These are phyloP conservation scores for Potamarius usumacintae DNA, from an alignment of 2,113 vertebrate genomes.

Conservation along the genomic window DNA sequence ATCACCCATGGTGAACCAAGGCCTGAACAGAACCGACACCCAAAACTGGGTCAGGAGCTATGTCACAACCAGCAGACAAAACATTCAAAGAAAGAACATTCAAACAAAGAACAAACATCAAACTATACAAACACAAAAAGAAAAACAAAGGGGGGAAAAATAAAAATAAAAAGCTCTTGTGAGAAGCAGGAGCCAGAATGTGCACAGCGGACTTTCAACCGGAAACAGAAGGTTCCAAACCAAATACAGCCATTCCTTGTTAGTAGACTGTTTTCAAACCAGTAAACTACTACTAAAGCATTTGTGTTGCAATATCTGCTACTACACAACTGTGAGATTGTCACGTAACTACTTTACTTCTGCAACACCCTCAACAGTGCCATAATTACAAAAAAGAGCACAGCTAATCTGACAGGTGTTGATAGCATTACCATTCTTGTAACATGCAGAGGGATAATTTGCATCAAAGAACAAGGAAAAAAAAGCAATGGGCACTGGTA, in stretches of 20 bases:
- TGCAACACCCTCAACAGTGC: not conserved
- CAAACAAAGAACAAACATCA: too few relatives aligned
- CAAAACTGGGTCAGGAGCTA: too few relatives aligned
- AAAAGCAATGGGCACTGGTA: not conserved
- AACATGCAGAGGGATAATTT: not conserved
- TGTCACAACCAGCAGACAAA: too few relatives aligned
- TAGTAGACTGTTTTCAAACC: not conserved
- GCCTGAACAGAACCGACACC: too few relatives aligned
- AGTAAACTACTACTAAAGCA: not conserved
- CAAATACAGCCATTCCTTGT: not conserved
- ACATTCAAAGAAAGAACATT: too few relatives aligned
- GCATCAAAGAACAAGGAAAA: not conserved
- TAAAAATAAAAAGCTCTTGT: too few relatives aligned
- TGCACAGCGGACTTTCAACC: too few relatives aligned
- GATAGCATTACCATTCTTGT: not conserved
- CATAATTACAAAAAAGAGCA: slow-evolving; percentile 22
- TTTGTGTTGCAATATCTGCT: not conserved
- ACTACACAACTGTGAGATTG: not conserved
- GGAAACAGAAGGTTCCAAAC: not conserved
- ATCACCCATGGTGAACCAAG: too few relatives aligned
- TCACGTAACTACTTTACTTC: not conserved
- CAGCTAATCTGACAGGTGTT: slow-evolving; percentile 38
- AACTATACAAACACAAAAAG: too few relatives aligned
- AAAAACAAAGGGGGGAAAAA: too few relatives aligned
- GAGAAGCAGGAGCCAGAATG: too few relatives aligned